Evolutionary conservation across 2,797 vertebrate species (phyloP).

Genomic region (Spinibarbus caldwelli): DNA sequence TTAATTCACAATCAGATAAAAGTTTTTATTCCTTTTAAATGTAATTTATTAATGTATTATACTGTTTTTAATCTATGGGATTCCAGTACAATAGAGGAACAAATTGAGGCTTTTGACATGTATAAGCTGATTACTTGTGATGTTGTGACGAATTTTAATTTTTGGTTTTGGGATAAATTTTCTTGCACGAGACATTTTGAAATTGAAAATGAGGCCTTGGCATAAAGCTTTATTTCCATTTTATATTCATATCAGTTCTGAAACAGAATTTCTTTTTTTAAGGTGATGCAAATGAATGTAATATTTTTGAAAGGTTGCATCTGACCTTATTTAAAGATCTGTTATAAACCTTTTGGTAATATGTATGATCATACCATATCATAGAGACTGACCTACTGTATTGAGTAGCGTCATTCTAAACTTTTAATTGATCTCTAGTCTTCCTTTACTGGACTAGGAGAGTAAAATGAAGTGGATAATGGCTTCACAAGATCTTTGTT

Average conservation of each 20-base stretch:
- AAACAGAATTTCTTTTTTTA: constrained; percentile 28
- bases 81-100: constrained; percentile 25
- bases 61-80: constrained; percentile 46
- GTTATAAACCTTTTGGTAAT: background rate
- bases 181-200: constrained; percentile 15
- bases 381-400: constrained; percentile 23
- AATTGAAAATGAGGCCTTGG: constrained; percentile 45
- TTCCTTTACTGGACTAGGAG: constrained; percentile 46
- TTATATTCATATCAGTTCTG: constrained; percentile 51
- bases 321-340: constrained; percentile 6
- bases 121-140: constrained; percentile 39
- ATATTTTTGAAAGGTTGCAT: constrained; percentile 45
- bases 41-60: constrained; percentile 63
- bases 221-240: constrained; percentile 42
- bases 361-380: constrained; percentile 16
- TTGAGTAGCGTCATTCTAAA: constrained; percentile 26
- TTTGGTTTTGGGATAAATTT: constrained; percentile 21
- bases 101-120: constrained; percentile 29
- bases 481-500: background rate
- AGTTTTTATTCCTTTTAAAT: constrained; percentile 51
- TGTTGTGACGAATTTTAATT: background rate
- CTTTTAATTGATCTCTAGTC: constrained; percentile 42
- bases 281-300: constrained; percentile 58
- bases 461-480: constrained; percentile 36
- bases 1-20: constrained; percentile 69